Base-by-base conservation (phyloP, 2,888 invertebrate species). In the Lysandra coridon region DNA sequence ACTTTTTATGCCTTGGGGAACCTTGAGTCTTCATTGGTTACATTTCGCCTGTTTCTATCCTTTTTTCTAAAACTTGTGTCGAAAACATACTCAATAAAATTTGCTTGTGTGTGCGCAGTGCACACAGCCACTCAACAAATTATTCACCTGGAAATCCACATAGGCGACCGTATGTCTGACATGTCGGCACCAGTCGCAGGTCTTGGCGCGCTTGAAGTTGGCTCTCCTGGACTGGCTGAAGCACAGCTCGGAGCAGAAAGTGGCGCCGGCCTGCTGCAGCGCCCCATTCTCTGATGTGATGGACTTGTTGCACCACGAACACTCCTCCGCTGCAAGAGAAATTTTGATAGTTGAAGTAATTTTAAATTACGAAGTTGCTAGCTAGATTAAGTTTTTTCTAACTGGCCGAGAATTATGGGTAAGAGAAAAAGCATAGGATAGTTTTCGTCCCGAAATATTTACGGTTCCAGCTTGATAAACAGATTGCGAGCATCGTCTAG, bases 111-210 rank as follows among this genome's bases (percentile, higher is more conserved):
- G 23, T 23, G 23, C 23, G 23, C 23, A 23, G 23, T 23, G 23
- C 23, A 23, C 23, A 23, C 23, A 23, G 23, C 40, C 40, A 40
- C 40, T 44, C 44, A 44, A 44, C 10, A 49, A 64, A 64, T 23
- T 78, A 73, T 81, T 84, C 80, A 94, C 98, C 95, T 98, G 96
- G 85, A 98, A 98, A 91, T 98, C 98, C 30, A 98, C 98, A 88
- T 98, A 98, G 83, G 97, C 98, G 78, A 98, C 97, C 0, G 98
- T 98, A 87, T 98, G 98, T 49, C 98, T 95, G 4, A 98, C 97
- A 86, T 98, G 98, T 81, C 98, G 96, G 90, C 98, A 98, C 98
- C 98, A 98, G 89, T 98, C 98, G 88, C 98, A 98, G 4, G 98
- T 97, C 92, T 98, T 98, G 82, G 98, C 98, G 83, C 97, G 96